Evolutionary conservation across 1,140 invertebrate genomes (phyloP).

Genomic region (Drosophila tropicalis): DNA sequence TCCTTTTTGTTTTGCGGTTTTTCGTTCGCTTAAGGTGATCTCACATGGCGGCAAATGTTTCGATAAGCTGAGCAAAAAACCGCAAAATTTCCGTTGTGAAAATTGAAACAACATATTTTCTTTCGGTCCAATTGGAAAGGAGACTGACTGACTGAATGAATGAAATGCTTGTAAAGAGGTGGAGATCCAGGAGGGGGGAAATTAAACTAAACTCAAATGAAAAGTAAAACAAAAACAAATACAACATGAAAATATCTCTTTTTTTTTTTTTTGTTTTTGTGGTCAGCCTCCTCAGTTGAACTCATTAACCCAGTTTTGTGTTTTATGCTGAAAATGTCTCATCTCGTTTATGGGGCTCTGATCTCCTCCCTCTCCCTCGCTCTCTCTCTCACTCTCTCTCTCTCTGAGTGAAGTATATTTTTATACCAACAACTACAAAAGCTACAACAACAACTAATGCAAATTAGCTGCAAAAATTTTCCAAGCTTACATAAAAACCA

Average conservation of each 20-base stretch:
- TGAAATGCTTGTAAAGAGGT: neutral
- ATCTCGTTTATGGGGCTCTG: constrained; percentile 56
- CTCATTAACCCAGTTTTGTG: constrained; percentile 72
- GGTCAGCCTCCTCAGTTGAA: constrained; percentile 47
- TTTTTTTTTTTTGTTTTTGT: constrained; percentile 27
- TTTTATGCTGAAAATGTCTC: constrained; percentile 50
- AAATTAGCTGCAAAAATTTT: constrained; percentile 11
- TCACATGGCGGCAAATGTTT: constrained; percentile 37
- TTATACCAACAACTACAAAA: constrained; percentile 16
- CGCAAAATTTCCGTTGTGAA: constrained; percentile 50
- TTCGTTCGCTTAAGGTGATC: constrained; percentile 31
- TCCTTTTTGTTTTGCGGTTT: constrained; percentile 38
- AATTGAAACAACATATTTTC: constrained; percentile 43
- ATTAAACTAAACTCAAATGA: constrained; percentile 21
- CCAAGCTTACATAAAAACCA: constrained; percentile 15
- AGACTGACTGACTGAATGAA: neutral
- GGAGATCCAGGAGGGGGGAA: neutral
- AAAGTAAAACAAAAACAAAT: constrained; percentile 23
- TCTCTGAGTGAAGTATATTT: constrained; percentile 4
- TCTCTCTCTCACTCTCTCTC: neutral
- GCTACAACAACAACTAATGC: constrained; percentile 8
- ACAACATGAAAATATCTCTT: constrained; percentile 33
- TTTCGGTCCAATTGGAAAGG: constrained; percentile 2
- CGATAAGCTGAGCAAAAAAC: constrained; percentile 26
- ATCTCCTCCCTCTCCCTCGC: no score